Evolutionary conservation across 2,888 invertebrate genomes (phyloP).

Genomic region (Operophtera brumata): DNA sequence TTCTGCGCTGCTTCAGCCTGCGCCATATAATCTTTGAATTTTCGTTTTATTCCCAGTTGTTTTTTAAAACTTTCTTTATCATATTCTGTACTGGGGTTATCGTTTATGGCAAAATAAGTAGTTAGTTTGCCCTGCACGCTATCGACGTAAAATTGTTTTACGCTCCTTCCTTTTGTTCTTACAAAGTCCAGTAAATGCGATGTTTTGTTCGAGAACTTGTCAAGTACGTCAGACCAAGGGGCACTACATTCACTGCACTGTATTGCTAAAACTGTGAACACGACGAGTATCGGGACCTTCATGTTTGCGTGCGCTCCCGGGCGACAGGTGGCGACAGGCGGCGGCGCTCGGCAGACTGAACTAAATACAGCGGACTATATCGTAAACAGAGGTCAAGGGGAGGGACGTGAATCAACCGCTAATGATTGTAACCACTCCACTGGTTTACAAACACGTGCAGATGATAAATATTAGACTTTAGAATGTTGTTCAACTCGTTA

Average conservation of each 20-base stretch:
- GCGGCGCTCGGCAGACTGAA: conserved; percentile 44
- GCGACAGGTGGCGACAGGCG: no score
- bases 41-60: conserved; percentile 47
- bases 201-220: conserved; percentile 59
- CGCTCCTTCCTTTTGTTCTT: conserved; percentile 53
- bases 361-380: conserved; percentile 42
- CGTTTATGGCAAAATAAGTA: conserved; percentile 46
- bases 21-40: conserved; percentile 50
- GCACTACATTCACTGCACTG: conserved; percentile 48
- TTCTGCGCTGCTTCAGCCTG: conserved; percentile 45
- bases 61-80: conserved; percentile 19
- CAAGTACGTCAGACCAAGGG: conserved; percentile 60
- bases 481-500: no score
- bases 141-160: conserved; percentile 57
- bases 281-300: conserved; percentile 49
- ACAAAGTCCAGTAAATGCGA: conserved; percentile 58
- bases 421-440: conserved; percentile 3
- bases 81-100: conserved; percentile 21
- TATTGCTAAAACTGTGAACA: conserved; percentile 50
- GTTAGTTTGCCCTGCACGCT: conserved; percentile 60
- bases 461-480: conserved; percentile 30
- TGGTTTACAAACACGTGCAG: conserved; percentile 25
- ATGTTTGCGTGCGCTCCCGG: conserved; percentile 42
- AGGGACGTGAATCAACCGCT: conserved; percentile 43
- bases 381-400: conserved; percentile 60